Evolutionary conservation across 2,797 vertebrate species (phyloP).

Genomic region (Morus bassanus): DNA sequence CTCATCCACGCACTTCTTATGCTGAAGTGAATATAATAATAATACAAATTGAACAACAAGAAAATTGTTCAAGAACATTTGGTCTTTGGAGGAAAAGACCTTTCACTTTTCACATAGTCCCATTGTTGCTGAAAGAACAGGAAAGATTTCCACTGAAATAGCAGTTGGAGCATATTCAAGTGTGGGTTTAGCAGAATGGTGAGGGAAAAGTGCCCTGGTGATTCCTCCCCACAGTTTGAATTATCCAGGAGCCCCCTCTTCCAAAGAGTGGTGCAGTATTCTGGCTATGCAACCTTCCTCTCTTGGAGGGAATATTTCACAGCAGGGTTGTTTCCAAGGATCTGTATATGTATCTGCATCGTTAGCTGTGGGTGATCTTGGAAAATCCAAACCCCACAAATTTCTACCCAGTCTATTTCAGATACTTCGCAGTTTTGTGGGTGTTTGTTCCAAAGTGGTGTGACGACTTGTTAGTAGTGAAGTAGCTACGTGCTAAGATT

Average conservation of each 20-base stretch:
- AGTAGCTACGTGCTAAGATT: background rate
- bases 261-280: background rate
- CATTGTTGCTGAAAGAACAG: background rate
- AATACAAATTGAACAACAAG: conserved; percentile 30
- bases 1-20: background rate
- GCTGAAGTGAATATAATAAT: background rate
- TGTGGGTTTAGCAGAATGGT: background rate
- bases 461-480: background rate
- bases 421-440: background rate
- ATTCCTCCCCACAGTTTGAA: background rate
- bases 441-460: background rate
- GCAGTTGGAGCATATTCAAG: background rate
- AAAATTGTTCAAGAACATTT: background rate
- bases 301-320: background rate
- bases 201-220: background rate
- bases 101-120: background rate
- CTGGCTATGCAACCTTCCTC: background rate
- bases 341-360: background rate
- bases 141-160: background rate
- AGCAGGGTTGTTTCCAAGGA: background rate
- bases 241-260: background rate
- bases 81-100: background rate
- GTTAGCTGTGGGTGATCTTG: background rate
- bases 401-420: background rate
- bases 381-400: background rate